phyloP scores from a whole-genome alignment of 2,797 vertebrate genomes.

The Sphaeramia orbicularis region DNA sequence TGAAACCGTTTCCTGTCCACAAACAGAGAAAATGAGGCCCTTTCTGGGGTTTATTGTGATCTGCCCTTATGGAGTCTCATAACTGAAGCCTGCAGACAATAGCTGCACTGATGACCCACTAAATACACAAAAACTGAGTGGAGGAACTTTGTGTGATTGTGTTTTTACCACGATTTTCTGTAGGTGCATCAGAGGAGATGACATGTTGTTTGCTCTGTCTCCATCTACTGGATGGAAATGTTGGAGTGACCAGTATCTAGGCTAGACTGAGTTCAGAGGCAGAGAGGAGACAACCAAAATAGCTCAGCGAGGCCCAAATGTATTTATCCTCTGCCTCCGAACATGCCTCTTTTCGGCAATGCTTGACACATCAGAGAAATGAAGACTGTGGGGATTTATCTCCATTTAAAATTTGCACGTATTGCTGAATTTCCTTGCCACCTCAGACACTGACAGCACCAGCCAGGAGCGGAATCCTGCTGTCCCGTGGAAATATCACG shows the following conservation, averaged over 20 bases:
- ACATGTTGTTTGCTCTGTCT: slow-evolving; percentile 70
- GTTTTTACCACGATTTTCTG: slow-evolving; percentile 27
- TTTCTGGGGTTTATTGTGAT: slow-evolving; percentile 2
- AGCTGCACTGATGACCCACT: slow-evolving; percentile 9
- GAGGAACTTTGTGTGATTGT: slow-evolving; percentile 20
- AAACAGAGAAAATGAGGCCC: slow-evolving; percentile 19
- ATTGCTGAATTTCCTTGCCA: slow-evolving; percentile 56
- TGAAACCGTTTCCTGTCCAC: slow-evolving; percentile 47
- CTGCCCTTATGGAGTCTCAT: slow-evolving; percentile 15
- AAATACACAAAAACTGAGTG: slow-evolving; percentile 12
- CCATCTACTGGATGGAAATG: slow-evolving; percentile 76
- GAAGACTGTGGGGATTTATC: slow-evolving; percentile 35
- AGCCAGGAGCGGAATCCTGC: slow-evolving; percentile 63
- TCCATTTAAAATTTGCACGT: slow-evolving; percentile 41
- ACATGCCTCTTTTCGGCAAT: slow-evolving; percentile 28
- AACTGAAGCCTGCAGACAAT: slow-evolving; percentile 8
- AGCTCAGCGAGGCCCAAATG: slow-evolving; percentile 56
- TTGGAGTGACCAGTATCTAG: slow-evolving; percentile 65
- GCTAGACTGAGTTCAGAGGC: slow-evolving; percentile 74
- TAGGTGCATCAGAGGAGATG: slow-evolving; percentile 8
- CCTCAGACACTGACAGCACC: slow-evolving; percentile 62
- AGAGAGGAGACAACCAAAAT: slow-evolving; percentile 72
- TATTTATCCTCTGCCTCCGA: slow-evolving; percentile 33
- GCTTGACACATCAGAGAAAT: slow-evolving; percentile 37
- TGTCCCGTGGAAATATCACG: slow-evolving; percentile 74